These are phyloP conservation scores for Pampusana beccarii DNA, from an alignment of 2,113 vertebrate species.

Conservation along the genomic window DNA sequence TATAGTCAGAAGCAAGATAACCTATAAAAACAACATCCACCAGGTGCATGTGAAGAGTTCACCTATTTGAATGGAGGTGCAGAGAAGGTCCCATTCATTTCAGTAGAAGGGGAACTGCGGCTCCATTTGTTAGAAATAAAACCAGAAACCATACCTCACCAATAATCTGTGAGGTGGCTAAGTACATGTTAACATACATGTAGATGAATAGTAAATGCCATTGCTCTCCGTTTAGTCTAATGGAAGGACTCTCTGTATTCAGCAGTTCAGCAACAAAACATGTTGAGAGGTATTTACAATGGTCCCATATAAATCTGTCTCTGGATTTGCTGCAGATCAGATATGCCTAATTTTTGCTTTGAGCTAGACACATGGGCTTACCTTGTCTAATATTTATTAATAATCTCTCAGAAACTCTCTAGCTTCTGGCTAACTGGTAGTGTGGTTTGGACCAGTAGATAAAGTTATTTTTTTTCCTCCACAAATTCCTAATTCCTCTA, in stretches of 20 bases:
- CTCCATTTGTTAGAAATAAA: background rate
- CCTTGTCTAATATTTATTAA: background rate
- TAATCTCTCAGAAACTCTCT: background rate
- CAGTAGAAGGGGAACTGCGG: background rate
- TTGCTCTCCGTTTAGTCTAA: background rate
- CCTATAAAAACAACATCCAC: background rate
- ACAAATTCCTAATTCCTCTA: background rate
- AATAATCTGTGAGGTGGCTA: background rate
- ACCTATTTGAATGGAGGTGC: background rate
- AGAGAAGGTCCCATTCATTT: background rate
- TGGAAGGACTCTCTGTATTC: background rate
- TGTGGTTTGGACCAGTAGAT: background rate
- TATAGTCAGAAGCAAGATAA: background rate
- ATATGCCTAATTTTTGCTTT: background rate
- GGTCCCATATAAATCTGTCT: background rate
- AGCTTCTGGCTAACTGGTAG: background rate
- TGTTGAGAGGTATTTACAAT: background rate
- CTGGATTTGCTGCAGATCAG: background rate
- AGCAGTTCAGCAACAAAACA: background rate
- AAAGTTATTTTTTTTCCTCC: background rate
- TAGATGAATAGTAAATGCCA: background rate
- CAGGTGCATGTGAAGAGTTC: background rate
- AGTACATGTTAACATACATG: background rate
- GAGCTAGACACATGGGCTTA: background rate
- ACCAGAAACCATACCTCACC: background rate